phyloP scores from a whole-genome alignment of 2,113 vertebrate species.

The Chlorocebus sabaeus region DNA sequence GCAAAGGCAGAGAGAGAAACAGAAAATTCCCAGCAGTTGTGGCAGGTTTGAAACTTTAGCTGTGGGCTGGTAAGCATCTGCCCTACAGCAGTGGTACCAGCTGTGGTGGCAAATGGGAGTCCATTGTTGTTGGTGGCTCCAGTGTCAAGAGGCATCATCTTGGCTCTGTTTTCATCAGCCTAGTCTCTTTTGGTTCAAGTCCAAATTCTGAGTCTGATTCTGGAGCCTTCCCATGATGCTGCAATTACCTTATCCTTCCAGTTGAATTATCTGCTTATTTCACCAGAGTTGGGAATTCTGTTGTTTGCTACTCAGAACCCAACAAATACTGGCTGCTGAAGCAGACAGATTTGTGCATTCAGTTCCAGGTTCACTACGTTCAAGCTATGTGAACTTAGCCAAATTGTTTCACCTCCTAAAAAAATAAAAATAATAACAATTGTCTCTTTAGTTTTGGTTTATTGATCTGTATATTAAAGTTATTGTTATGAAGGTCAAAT shows the following conservation, averaged over 20 bases:
- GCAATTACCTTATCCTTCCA: not conserved
- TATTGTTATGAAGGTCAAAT: not conserved
- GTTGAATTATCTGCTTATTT: not conserved
- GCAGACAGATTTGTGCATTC: not conserved
- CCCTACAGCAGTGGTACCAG: not conserved
- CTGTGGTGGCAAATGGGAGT: fast-evolving
- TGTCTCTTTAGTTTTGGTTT: not conserved
- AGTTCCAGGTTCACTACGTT: not conserved
- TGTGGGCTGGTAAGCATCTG: not conserved
- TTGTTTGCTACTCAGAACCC: not conserved
- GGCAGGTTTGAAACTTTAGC: not conserved
- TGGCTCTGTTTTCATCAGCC: not conserved
- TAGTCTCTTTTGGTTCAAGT: not conserved
- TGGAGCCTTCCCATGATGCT: not conserved
- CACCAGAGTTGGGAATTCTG: not conserved
- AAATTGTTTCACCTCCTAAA: not conserved
- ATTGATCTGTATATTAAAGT: not conserved
- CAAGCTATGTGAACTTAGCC: not conserved
- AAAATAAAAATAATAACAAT: not conserved
- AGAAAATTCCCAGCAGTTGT: not conserved
- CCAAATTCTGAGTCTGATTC: not conserved
- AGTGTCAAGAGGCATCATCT: not conserved
- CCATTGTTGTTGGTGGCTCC: not conserved
- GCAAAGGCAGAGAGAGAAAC: not conserved
- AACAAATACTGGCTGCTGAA: not conserved